These are phyloP conservation scores for Limnephilus marmoratus DNA, from an alignment of 2,888 invertebrate genomes.

Conservation along the genomic window DNA sequence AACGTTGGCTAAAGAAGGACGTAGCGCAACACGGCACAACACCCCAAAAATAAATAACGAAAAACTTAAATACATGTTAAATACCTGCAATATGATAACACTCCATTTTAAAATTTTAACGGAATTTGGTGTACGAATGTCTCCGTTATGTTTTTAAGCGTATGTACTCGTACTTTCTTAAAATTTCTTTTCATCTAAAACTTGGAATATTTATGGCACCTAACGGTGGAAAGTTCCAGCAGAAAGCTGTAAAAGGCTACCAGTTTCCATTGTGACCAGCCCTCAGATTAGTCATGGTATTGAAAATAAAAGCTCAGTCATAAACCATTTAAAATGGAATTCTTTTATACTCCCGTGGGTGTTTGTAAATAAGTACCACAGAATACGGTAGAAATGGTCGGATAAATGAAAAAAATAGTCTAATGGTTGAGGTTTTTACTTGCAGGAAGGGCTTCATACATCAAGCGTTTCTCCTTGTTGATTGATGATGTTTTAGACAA, in stretches of 20 bases:
- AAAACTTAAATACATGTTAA: not conserved
- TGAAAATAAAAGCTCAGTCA: not conserved
- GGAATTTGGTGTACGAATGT: constrained; percentile 39
- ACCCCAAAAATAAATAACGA: too few species aligned
- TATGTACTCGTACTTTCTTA: not conserved
- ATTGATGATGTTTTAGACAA: not conserved
- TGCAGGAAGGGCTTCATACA: not conserved
- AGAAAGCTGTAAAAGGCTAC: constrained; percentile 34
- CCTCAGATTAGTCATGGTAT: constrained; percentile 47
- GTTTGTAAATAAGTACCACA: constrained; percentile 2
- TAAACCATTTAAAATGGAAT: constrained; percentile 38
- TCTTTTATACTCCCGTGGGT: constrained; percentile 23
- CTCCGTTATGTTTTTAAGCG: not conserved
- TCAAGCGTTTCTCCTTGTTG: not conserved
- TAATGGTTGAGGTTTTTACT: not conserved
- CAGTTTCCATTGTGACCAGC: constrained; percentile 32
- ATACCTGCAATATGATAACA: not conserved
- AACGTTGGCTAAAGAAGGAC: too few species aligned
- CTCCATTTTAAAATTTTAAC: constrained; percentile 8
- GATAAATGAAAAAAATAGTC: not conserved
- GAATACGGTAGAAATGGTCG: not conserved
- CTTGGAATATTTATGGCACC: constrained; percentile 39
- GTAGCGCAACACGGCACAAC: too few species aligned
- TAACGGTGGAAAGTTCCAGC: constrained; percentile 9
- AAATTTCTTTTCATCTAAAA: constrained; percentile 17